Base-by-base conservation (phyloP, 2,113 vertebrate species). In the Scatophagus argus region DNA sequence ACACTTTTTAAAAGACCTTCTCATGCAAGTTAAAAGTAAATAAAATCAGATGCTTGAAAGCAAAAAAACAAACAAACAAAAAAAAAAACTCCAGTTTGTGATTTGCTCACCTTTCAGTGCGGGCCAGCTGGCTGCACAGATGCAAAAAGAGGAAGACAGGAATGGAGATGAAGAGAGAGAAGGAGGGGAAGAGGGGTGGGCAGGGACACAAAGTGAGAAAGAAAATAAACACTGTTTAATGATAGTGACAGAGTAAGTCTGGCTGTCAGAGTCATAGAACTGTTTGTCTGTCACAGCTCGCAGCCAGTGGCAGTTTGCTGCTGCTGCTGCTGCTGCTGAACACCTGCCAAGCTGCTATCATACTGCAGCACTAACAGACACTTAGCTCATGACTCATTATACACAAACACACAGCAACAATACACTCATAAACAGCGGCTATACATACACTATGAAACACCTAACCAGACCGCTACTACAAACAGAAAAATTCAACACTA, bases 61-160 rank as follows among this genome's bases (percentile, higher is more conserved):
- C n/a, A n/a, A n/a, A n/a, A n/a, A n/a, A n/a, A n/a, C n/a, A n/a
- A n/a, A n/a, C n/a, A n/a, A n/a, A 39, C 25, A 27, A 46, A 10
- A 1, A 52, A 59, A 4, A 51, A 59, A 65, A 59, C 10, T 13
- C 5, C 23, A 32, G 23, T 23, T 58, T 34, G 8, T 34, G 1
- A 6, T 66, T 77, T 67, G 80, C 91, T 87, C 91, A 93, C 92
- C 92, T 91, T 84, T 93, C 93, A 47, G 70, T 90, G 41, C 91
- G 91, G 59, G 87, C 93, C 90, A 93, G 93, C 60, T 92, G 92
- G 73, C 93, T 94, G 21, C 31, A 41, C 43, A 38, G 23, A 61
- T 59, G 67, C 47, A 78, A 25, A 34, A 62, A 21, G 51, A 32
- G 21, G 63, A 46, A 44, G 75, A 72, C 32, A 51, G n/a, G 82